phyloP scores from a whole-genome alignment of 2,113 vertebrate genomes.

The mouse (Mus musculus) region DNA sequence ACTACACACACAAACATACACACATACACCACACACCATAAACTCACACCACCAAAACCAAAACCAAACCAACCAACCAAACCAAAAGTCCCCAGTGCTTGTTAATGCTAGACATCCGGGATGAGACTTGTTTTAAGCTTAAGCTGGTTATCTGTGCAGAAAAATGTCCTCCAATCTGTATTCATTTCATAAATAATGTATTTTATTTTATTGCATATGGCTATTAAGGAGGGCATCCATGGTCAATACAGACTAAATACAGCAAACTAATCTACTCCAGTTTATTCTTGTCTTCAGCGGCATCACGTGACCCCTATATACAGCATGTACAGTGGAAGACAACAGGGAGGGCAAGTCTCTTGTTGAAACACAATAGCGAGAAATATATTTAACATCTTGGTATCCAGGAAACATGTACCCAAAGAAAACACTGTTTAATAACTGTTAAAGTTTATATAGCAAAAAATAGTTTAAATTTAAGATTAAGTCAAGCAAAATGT shows the following conservation, averaged over 20 bases:
- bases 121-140: constrained; percentile 45
- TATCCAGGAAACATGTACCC: constrained; percentile 92
- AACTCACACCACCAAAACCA: not conserved
- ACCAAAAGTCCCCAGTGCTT: not conserved
- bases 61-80: not conserved
- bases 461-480: constrained; percentile 94
- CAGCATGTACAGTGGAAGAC: constrained; percentile 97
- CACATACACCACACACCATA: no score
- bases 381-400: constrained; percentile 93
- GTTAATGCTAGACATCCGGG: not conserved
- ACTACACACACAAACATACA: no score
- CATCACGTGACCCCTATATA: constrained; percentile 93
- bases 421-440: constrained; percentile 97
- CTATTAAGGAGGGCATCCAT: constrained; percentile 94
- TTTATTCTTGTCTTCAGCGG: constrained; percentile 92
- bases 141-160: constrained; percentile 61
- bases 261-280: constrained; percentile 93
- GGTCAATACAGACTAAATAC: constrained; percentile 97
- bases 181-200: constrained; percentile 96
- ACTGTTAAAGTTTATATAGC: constrained; percentile 93
- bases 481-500: constrained; percentile 92
- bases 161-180: constrained; percentile 70
- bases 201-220: constrained; percentile 98
- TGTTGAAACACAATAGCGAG: constrained; percentile 89
- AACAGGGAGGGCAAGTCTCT: constrained; percentile 91